These are phyloP conservation scores for Narcine bancroftii DNA, from an alignment of 2,113 vertebrate genomes.

Conservation along the genomic window DNA sequence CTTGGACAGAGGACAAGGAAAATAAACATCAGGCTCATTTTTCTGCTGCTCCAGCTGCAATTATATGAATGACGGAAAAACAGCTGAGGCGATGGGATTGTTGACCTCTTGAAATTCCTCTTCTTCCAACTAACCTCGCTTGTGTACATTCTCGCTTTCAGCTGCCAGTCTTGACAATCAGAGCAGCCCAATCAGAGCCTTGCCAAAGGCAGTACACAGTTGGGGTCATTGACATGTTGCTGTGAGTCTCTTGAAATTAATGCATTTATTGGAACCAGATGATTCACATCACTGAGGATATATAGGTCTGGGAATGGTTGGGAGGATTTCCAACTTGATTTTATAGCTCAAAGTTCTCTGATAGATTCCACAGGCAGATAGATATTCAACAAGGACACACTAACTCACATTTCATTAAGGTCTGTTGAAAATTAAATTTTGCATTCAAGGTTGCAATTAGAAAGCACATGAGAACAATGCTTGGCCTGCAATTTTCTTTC, in stretches of 20 bases:
- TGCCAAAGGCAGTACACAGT: slow-evolving; percentile 24
- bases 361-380: slow-evolving; percentile 21
- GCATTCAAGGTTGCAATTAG: neutral
- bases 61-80: neutral
- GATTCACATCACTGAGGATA: slow-evolving; percentile 11
- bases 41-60: neutral
- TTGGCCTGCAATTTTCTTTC: neutral
- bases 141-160: neutral
- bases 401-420: neutral
- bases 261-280: slow-evolving; percentile 24
- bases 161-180: slow-evolving; percentile 19
- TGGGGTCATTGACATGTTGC: slow-evolving; percentile 10
- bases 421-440: neutral
- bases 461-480: neutral
- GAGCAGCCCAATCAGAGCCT: neutral
- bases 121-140: neutral
- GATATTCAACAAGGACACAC: neutral
- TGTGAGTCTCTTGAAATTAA: slow-evolving; percentile 17
- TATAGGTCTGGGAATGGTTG: neutral
- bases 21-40: neutral
- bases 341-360: neutral
- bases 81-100: slow-evolving; percentile 17
- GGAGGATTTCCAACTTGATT: slow-evolving; percentile 8
- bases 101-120: slow-evolving; percentile 1
- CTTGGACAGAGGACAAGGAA: neutral